Evolutionary conservation across 1,140 invertebrate species (phyloP).

Genomic region (Parasteatoda tepidariorum): DNA sequence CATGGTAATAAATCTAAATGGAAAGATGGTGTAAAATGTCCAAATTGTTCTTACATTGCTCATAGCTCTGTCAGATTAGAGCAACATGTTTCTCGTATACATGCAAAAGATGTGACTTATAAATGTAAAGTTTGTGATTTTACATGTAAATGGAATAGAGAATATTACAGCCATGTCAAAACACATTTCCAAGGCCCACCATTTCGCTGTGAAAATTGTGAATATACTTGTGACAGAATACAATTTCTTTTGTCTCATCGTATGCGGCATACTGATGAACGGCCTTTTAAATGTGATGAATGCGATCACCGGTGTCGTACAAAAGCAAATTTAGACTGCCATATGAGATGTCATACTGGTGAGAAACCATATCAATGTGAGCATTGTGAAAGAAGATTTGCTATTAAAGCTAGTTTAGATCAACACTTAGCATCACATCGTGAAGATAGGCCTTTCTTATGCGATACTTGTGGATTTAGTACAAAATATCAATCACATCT

Average conservation of each 20-base stretch:
- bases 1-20: conserved; percentile 59
- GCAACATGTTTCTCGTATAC: conserved; percentile 71
- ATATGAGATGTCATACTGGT: conserved; percentile 70
- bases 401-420: conserved; percentile 73
- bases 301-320: conserved; percentile 70
- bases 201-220: conserved; percentile 75
- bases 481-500: conserved; percentile 78
- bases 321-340: conserved; percentile 70
- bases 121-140: conserved; percentile 76
- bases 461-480: conserved; percentile 76
- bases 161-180: conserved; percentile 77
- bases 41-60: conserved; percentile 71
- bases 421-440: conserved; percentile 74
- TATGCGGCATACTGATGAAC: conserved; percentile 72
- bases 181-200: conserved; percentile 76
- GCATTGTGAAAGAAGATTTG: conserved; percentile 72
- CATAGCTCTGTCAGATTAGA: conserved; percentile 70
- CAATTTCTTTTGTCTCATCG: conserved; percentile 73
- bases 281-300: conserved; percentile 71
- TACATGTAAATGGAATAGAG: conserved; percentile 75
- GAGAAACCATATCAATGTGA: conserved; percentile 68
- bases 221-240: conserved; percentile 71
- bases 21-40: conserved; percentile 70
- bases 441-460: conserved; percentile 73
- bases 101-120: conserved; percentile 74